Base-by-base conservation (phyloP, 1,140 invertebrate genomes). In the Samia ricini region DNA sequence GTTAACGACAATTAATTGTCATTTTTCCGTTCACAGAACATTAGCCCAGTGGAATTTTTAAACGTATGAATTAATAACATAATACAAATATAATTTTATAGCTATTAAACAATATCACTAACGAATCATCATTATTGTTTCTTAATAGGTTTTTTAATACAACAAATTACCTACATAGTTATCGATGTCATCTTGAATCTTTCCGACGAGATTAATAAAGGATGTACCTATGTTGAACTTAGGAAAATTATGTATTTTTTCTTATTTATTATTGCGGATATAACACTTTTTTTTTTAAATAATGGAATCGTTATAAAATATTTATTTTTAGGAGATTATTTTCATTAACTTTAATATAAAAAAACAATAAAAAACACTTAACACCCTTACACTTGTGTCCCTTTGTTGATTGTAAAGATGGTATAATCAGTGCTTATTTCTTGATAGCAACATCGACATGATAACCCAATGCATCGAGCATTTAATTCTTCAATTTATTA, bases 31-130 rank as follows among this genome's bases (percentile, higher is more conserved):
- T 57, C 56, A 12, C 36, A 42, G 20, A 26, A 48, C 60, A 60
- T 58, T 67, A 67, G 56, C 10, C 56, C 22, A 61, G 33, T 59
- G 65, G 65, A 67, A 67, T 67, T 55, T 67, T 67, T 63, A 36
- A 33, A 56, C 26, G 54, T 21, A 60, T 52, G 42, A 24, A 49
- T 15, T 36, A n/a, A 61, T 24, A 20, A 51, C n/a, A n/a, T n/a
- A n/a, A 42, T 49, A 21, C n/a, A 42, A 42, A 1, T 8, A 15
- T 42, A 42, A 42, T 42, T 42, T 42, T 15, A 42, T 42, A 42
- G 50, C 56, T 2, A 58, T 58, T 56, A 23, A 36, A 21, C 57
- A 23, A 60, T 55, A 42, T 29, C n/a, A 52, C 36, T 24, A 33
- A 42, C 33, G 10, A 23, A 54, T 60, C 22, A 50, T n/a, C n/a